phyloP scores from a whole-genome alignment of 1,140 invertebrate species.

The Lepidurus couesii region DNA sequence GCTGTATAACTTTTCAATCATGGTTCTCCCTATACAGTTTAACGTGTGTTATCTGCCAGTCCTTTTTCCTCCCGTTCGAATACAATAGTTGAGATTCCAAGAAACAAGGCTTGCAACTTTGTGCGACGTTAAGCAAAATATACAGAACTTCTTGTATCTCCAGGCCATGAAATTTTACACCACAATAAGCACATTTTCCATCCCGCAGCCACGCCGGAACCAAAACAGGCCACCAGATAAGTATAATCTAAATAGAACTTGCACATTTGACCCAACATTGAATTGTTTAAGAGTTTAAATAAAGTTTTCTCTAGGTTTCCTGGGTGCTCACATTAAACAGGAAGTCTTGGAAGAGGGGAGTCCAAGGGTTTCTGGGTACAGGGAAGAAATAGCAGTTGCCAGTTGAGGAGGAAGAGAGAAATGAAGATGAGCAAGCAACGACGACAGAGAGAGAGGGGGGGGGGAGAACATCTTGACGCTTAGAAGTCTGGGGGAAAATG shows the following conservation, averaged over 20 bases:
- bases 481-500: no score
- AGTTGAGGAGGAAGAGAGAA: background rate
- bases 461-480: background rate
- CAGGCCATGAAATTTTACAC: background rate
- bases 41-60: slow-evolving; percentile 21
- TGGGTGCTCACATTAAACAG: background rate
- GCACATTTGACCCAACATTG: background rate
- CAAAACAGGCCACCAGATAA: background rate
- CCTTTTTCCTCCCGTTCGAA: slow-evolving; percentile 11
- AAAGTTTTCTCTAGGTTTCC: background rate
- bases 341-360: background rate
- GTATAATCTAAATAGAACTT: background rate
- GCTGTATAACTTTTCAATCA: slow-evolving; percentile 22
- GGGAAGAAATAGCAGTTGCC: background rate
- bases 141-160: slow-evolving; percentile 1
- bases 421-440: background rate
- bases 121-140: background rate
- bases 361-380: no score
- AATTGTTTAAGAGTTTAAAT: background rate
- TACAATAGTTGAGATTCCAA: slow-evolving; percentile 19
- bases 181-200: background rate
- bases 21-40: slow-evolving; percentile 19
- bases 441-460: background rate
- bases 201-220: background rate
- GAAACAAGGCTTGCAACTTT: background rate